A percentile compares a stretch with the other conserved stretches of the same genome.
Evolutionary conservation across 2,888 invertebrate genomes (phyloP).

Genomic region (Pseudococcus jackbeardsleyi): DNA sequence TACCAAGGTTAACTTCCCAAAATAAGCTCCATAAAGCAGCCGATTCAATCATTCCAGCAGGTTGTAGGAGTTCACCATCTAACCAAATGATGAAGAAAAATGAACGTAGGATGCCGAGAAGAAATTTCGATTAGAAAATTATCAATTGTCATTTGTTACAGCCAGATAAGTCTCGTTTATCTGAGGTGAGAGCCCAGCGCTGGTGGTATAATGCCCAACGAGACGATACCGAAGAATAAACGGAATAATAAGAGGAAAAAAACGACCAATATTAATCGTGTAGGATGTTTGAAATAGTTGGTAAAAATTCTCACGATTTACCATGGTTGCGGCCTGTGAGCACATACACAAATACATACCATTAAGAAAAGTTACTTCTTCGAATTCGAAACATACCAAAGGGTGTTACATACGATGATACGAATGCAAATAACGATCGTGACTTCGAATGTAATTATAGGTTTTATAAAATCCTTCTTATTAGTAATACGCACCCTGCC

Average conservation of each 20-base stretch:
- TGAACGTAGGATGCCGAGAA: neutral
- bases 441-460: conserved; percentile 60
- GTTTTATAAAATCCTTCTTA: conserved; percentile 57
- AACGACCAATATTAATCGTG: conserved; percentile 39
- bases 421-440: conserved; percentile 59
- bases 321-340: neutral
- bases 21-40: neutral
- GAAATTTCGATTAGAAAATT: conserved; percentile 52
- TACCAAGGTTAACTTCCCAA: too few relatives aligned
- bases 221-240: neutral
- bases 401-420: conserved; percentile 60
- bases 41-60: neutral
- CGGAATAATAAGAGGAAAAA: neutral
- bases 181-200: neutral
- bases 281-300: conserved; percentile 50
- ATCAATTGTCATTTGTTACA: conserved; percentile 11
- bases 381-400: conserved; percentile 58
- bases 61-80: neutral
- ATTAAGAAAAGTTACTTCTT: conserved; percentile 40
- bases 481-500: conserved; percentile 1
- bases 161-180: neutral
- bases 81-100: neutral
- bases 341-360: conserved; percentile 20
- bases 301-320: conserved; percentile 46
- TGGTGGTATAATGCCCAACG: neutral